Evolutionary conservation across 2,888 invertebrate species (phyloP).

Genomic region (Mactromeris polynyma): DNA sequence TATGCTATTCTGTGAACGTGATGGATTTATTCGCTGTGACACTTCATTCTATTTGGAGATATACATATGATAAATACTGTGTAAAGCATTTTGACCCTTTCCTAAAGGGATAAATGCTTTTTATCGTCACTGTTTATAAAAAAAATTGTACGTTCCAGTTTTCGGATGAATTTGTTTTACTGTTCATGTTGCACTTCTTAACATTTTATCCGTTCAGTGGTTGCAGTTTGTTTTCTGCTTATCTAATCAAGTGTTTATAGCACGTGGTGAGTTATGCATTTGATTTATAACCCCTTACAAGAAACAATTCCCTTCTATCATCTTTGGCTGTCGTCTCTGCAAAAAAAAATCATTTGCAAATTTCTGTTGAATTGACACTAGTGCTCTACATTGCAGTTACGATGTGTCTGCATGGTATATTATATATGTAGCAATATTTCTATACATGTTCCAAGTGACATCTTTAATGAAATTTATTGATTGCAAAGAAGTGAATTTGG

Average conservation of each 20-base stretch:
- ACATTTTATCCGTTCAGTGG: not conserved
- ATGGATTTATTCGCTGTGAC: constrained; percentile 68
- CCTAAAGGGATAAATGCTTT: constrained; percentile 35
- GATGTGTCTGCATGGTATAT: no score
- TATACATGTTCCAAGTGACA: no score
- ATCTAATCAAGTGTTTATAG: not conserved
- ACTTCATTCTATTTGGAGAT: constrained; percentile 45
- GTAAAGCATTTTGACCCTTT: constrained; percentile 17
- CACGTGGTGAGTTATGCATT: not conserved
- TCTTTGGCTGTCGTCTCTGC: no score
- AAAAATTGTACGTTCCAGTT: constrained; percentile 59
- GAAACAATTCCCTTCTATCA: no score
- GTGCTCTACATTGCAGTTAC: no score
- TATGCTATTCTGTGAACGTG: constrained; percentile 29
- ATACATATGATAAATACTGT: constrained; percentile 39
- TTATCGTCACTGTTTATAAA: constrained; percentile 64
- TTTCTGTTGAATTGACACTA: no score
- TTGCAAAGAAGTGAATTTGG: no score
- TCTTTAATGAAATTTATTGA: no score
- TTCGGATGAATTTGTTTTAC: constrained; percentile 61
- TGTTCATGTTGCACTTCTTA: not conserved
- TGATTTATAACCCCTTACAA: not conserved
- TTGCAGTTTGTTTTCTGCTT: not conserved
- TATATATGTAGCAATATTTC: no score
- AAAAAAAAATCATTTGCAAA: no score